A percentile compares a stretch with the other conserved stretches of the same genome.
These are phyloP conservation scores for Mesoclemmys tuberculata DNA, from an alignment of 2,113 vertebrate species.

Conservation along the genomic window DNA sequence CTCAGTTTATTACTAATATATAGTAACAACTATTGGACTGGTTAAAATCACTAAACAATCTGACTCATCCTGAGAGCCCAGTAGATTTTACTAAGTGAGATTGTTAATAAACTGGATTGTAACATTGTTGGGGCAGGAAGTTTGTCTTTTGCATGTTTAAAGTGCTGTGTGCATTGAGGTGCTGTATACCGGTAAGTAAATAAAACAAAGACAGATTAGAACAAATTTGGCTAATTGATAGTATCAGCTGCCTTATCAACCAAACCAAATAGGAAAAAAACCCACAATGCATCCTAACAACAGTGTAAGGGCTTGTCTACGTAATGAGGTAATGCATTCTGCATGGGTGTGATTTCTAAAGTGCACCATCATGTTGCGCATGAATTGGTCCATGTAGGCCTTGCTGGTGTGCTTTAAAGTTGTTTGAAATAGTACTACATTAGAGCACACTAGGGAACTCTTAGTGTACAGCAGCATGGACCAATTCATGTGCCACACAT, in stretches of 20 bases:
- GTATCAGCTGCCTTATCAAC: neutral
- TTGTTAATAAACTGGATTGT: neutral
- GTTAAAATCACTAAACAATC: neutral
- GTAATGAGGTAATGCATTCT: neutral
- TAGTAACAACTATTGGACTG: constrained; percentile 21
- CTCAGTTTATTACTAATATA: constrained; percentile 43
- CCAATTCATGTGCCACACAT: neutral
- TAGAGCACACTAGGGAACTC: neutral
- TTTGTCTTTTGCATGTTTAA: neutral
- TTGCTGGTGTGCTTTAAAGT: neutral
- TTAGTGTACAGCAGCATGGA: neutral
- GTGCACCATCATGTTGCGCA: neutral
- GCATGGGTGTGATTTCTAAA: neutral
- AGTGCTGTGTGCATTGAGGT: neutral
- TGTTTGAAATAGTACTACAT: neutral
- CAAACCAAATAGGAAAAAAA: neutral
- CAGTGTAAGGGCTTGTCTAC: neutral
- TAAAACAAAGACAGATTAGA: neutral
- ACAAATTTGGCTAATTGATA: neutral
- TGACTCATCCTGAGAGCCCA: neutral
- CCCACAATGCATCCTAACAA: neutral
- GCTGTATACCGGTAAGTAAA: neutral
- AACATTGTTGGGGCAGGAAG: neutral
- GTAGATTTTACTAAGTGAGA: constrained; percentile 10
- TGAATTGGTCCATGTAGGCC: neutral